These are phyloP conservation scores for Arenicola marina DNA, from an alignment of 2,888 invertebrate species.

Conservation along the genomic window DNA sequence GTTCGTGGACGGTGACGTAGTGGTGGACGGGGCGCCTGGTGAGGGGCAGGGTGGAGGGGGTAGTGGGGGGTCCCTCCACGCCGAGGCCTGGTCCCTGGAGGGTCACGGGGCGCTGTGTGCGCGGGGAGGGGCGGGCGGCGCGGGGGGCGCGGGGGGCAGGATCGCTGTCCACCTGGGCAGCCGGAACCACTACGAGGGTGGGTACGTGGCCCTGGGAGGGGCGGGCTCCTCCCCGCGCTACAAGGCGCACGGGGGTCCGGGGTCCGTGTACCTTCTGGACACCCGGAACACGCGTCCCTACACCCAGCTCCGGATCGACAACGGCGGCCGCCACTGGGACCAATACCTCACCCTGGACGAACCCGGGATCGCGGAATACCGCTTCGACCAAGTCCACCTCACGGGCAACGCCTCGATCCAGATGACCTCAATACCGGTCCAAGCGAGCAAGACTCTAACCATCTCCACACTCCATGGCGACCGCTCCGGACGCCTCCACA, in stretches of 20 bases:
- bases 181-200: constrained; percentile 38
- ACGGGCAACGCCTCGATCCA: constrained; percentile 37
- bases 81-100: constrained; percentile 34
- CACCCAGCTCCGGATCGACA: constrained; percentile 39
- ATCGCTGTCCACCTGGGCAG: constrained; percentile 36
- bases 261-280: constrained; percentile 41
- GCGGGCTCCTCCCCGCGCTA: constrained; percentile 26
- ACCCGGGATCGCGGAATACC: constrained; percentile 21
- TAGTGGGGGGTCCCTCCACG: constrained; percentile 41
- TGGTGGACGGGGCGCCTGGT: constrained; percentile 33
- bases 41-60: constrained; percentile 41
- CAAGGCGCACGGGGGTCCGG: constrained; percentile 41
- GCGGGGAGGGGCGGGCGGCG: constrained; percentile 37
- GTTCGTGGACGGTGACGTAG: constrained; percentile 6
- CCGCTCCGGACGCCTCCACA: constrained; percentile 38
- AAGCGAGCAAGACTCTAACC: constrained; percentile 23
- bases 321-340: constrained; percentile 38
- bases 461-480: constrained; percentile 39
- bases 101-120: constrained; percentile 40
- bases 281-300: constrained; percentile 26
- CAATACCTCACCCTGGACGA: constrained; percentile 42
- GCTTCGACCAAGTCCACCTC: constrained; percentile 42
- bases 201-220: constrained; percentile 37
- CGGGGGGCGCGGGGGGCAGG: constrained; percentile 44
- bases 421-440: constrained; percentile 27